phyloP scores from a whole-genome alignment of 2,797 vertebrate species.

The Neoniphon sammara region DNA sequence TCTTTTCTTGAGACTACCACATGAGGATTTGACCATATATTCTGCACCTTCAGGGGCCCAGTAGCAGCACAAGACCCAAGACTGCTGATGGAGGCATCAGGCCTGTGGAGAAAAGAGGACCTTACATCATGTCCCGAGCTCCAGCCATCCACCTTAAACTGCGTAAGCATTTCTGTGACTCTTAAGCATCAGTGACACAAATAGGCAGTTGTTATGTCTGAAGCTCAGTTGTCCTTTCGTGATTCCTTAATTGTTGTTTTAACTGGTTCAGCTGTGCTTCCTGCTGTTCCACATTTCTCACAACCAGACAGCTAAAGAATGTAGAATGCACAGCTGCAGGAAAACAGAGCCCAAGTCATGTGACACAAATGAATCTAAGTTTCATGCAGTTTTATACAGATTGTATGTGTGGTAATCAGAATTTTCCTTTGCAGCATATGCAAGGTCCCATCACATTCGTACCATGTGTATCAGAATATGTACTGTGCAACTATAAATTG shows the following conservation, averaged over 20 bases:
- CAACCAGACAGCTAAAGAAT: not conserved
- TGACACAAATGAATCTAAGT: not conserved
- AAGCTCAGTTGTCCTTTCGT: not conserved
- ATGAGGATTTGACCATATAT: not conserved
- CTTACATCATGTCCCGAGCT: slow-evolving; percentile 90
- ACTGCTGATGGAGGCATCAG: slow-evolving; percentile 68
- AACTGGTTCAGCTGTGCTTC: slow-evolving; percentile 11
- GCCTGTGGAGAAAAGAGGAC: slow-evolving; percentile 88
- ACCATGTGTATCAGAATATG: too few species aligned
- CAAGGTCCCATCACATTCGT: too few species aligned
- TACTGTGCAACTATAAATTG: too few species aligned
- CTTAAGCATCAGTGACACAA: not conserved
- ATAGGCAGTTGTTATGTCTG: not conserved
- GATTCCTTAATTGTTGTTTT: slow-evolving; percentile 14
- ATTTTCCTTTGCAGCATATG: too few species aligned
- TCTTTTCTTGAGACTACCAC: not conserved
- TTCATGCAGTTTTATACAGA: not conserved
- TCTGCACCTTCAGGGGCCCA: slow-evolving; percentile 48
- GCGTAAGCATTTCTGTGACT: slow-evolving; percentile 82
- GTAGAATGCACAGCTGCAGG: not conserved
- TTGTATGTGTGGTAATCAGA: too few species aligned
- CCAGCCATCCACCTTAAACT: slow-evolving; percentile 90
- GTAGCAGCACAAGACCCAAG: slow-evolving; percentile 72
- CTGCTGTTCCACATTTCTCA: not conserved
- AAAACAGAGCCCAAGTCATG: slow-evolving; percentile 2